These are phyloP conservation scores for Dryomyza anilis DNA, from an alignment of 2,888 invertebrate genomes.

Conservation along the genomic window DNA sequence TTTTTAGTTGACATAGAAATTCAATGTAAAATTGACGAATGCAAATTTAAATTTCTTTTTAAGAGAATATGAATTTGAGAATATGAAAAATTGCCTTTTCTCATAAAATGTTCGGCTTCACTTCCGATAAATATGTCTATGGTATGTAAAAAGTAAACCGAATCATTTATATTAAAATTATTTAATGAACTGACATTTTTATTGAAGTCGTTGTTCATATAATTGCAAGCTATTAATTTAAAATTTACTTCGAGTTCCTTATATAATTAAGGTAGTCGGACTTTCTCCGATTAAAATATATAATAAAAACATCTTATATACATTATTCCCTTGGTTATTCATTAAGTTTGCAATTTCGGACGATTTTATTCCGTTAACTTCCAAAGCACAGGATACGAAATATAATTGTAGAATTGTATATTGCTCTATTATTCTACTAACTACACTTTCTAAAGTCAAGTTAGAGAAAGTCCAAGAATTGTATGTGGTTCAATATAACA, in stretches of 20 bases:
- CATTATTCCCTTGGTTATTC: slow-evolving; percentile 5
- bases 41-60: too few species aligned
- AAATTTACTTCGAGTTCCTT: slow-evolving; percentile 27
- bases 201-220: slow-evolving; percentile 16
- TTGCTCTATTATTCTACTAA: slow-evolving; percentile 31
- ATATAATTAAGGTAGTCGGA: slow-evolving; percentile 30
- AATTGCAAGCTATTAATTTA: slow-evolving; percentile 31
- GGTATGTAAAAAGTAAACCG: slow-evolving; percentile 3
- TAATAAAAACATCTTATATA: slow-evolving; percentile 30
- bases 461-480: slow-evolving; percentile 29
- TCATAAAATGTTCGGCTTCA: slow-evolving; percentile 10
- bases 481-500: slow-evolving; percentile 28
- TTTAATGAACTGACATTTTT: slow-evolving; percentile 21
- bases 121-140: slow-evolving; percentile 22
- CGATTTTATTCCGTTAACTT: slow-evolving; percentile 24
- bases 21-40: too few species aligned
- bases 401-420: slow-evolving; percentile 27
- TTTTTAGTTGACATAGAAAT: too few species aligned
- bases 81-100: slow-evolving; percentile 3
- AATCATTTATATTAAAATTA: slow-evolving; percentile 6
- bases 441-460: slow-evolving; percentile 29
- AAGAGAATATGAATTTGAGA: not conserved
- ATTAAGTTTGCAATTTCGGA: slow-evolving; percentile 24
- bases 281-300: slow-evolving; percentile 32
- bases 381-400: slow-evolving; percentile 24